Evolutionary conservation across 2,113 vertebrate genomes (phyloP), one percentile per base, ranked within the genome.

Genomic region (Tympanuchus pallidicinctus): DNA sequence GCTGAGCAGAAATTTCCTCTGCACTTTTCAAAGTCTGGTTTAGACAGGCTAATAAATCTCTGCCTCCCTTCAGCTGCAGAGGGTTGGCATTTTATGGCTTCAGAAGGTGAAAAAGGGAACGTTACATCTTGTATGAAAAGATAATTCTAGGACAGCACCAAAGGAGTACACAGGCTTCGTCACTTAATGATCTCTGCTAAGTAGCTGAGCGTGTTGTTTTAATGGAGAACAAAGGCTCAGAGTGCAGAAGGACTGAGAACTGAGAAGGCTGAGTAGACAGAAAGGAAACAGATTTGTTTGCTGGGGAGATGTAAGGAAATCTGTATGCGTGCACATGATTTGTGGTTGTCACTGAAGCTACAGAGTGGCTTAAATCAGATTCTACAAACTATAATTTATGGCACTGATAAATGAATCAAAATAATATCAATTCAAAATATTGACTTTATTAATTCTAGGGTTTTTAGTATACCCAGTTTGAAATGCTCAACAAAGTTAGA

Each of bases 11-110:
- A 94, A 92, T 95, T 91, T 94, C 69, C 59, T 92, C 82, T 84
- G 63, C 19, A 6, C 40, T 59, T 92, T 83, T 92, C 57, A 21
- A 90, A 90, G 54, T 59, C 94, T 92, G 93, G 61, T 73, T 93
- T 63, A 70, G 91, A 84, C 83, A 94, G 82, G 63, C 74, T 90
- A 90, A 93, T 94, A 96, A 95, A 96, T 92, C 93, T 91, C 36
- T 90, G 77, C 61, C 43, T 86, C 56, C 61, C 77, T 90, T 38
- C 25, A 2, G 59, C 74, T 93, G 81, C 70, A 79, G 66, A 92
- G 6, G 1, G 66, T 93, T 94, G 86, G 74, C 89, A 75, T 92
- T 91, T 94, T 79, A 60, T 40, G 81, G 66, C 73, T 82, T 36
- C 54, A 88, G 70, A 93, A 78, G 28, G n/a, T 73, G 63, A 71